Base-by-base conservation (phyloP, 2,113 vertebrate species). In the Megaceryle torquata region DNA sequence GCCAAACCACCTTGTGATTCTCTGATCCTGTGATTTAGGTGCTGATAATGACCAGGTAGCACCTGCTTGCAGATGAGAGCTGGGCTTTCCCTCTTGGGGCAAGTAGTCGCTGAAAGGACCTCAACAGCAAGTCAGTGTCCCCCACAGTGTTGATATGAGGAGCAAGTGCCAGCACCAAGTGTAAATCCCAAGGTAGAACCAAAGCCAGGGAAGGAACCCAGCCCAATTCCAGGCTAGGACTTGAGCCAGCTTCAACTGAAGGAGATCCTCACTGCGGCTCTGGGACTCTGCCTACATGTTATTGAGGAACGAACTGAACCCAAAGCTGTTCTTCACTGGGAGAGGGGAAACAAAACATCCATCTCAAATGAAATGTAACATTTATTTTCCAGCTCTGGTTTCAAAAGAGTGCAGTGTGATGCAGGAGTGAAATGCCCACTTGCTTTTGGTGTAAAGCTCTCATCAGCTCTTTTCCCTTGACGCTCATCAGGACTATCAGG, bases 211-310 rank as follows among this genome's bases (percentile, higher is more conserved):
- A 28, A 51, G 50, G 43, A 88, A 64, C 64, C 50, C 48, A 46
- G 63, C 22, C 43, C 26, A 15, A 39, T 57, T 20, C 56, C 50
- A 28, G 21, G 18, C 15, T 10, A 9, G 61, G 41, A 9, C 35
- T 56, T 0, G 1, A 56, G 33, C 33, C 60, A 39, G 12, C 53
- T 25, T 35, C 1, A 1, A 46, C 21, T 7, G 44, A 41, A 22
- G 10, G 33, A 15, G 63, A 39, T 35, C 22, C 28, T 75, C 20
- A 11, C 61, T 51, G 56, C 68, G 57, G 50, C 28, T 28, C 18
- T 57, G 33, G 63, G 63, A 26, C 18, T 33, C 31, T 44, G 43
- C 43, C 33, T 11, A 9, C 6, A 33, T 0, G 0, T 22, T 16
- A 20, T 26, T 28, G 48, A 57, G 60, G 53, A 19, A 33, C 10